These are phyloP conservation scores for Osmoderma eremita DNA, from an alignment of 2,888 invertebrate species.

Conservation along the genomic window DNA sequence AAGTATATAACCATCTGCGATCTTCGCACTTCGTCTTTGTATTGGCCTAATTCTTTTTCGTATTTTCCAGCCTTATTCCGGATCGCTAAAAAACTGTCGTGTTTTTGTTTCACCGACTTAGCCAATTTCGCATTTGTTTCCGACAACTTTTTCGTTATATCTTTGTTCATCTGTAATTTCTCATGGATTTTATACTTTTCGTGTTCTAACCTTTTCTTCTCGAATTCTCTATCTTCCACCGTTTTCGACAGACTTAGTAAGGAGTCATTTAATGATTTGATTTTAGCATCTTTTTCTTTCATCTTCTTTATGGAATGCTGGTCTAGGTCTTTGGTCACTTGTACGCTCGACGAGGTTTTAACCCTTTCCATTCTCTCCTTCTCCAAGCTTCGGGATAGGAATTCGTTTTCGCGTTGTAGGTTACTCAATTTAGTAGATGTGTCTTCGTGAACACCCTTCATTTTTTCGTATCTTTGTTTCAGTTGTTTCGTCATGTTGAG, in stretches of 20 bases:
- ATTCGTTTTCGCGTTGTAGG: constrained; percentile 44
- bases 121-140: constrained; percentile 43
- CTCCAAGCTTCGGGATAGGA: constrained; percentile 40
- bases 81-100: constrained; percentile 41
- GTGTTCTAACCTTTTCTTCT: constrained; percentile 39
- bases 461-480: constrained; percentile 44
- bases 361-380: constrained; percentile 27
- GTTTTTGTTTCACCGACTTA: constrained; percentile 42
- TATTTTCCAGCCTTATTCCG: constrained; percentile 42
- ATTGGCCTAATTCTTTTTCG: constrained; percentile 43
- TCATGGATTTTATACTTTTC: constrained; percentile 40
- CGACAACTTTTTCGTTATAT: constrained; percentile 41
- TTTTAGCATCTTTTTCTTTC: constrained; percentile 42
- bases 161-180: constrained; percentile 42
- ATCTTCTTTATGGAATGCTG: background rate
- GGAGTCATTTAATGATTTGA: constrained; percentile 41
- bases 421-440: constrained; percentile 32
- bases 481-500: constrained; percentile 44
- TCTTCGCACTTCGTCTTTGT: constrained; percentile 38
- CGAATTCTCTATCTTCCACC: constrained; percentile 42
- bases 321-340: constrained; percentile 22
- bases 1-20: constrained; percentile 38
- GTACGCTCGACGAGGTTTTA: constrained; percentile 22
- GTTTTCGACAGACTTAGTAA: constrained; percentile 40
- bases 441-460: constrained; percentile 29